Base-by-base conservation (phyloP, 2,888 invertebrate genomes). In the Agrochola lychnidis region DNA sequence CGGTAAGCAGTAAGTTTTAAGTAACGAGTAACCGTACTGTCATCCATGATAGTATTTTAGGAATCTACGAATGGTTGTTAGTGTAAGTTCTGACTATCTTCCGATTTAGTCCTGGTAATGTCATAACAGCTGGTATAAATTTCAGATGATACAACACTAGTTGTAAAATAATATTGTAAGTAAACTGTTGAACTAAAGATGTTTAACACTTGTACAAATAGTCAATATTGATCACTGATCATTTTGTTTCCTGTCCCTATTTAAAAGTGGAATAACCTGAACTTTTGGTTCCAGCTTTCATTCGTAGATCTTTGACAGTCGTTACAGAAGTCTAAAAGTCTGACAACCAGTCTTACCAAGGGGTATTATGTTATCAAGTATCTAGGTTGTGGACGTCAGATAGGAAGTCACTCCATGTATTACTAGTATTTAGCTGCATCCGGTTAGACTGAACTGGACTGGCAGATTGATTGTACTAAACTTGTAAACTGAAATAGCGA, bases 191-290 rank as follows among this genome's bases (percentile, higher is more conserved):
- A 53, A 16, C 51, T n/a, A 36, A 68, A 10, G 36, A 30, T 1
- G 1, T 30, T 45, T 30, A 30, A 5, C 79, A 79, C 22, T 56
- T 79, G 80, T 48, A 12, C 40, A 70, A 69, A 74, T 56, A 61
- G 25, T 70, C 10, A 70, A 70, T 70, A 51, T 75, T 80, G 70
- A 66, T 30, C 1, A 42, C n/a, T 48, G 64, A 61, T 73, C 14
- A 64, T 59, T 62, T 64, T 42, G 14, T 63, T 76, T 67, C 40
- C 67, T 53, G 30, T 2, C 14, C 9, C 19, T 73, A 25, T 56
- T 64, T 14, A 2, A 30, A 30, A 19, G 9, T 56, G 4, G 16
- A 30, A 63, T 56, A 56, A 36, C 40, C 48, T 16, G 10, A 64
- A 61, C n/a, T 69, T 53, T 22, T 51, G 9, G 2, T 3, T 0